phyloP scores from a whole-genome alignment of 2,797 vertebrate species.

The Protonibea diacanthus region DNA sequence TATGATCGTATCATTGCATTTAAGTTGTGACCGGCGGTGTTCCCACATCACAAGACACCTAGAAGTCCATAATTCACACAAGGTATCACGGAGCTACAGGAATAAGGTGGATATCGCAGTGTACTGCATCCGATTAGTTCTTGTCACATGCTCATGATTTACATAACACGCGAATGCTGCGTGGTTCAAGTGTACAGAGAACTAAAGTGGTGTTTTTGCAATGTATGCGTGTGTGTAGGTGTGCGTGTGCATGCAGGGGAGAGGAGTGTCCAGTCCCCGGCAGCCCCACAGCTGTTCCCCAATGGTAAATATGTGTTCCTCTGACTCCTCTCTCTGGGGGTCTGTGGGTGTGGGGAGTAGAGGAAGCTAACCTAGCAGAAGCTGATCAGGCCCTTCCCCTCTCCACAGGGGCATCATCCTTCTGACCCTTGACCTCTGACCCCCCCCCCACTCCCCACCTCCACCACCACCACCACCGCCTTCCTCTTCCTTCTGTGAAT shows the following conservation, averaged over 20 bases:
- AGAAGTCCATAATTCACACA: conserved; percentile 6
- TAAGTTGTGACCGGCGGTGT: not conserved
- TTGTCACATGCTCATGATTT: conserved; percentile 45
- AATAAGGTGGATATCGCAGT: conserved; percentile 18
- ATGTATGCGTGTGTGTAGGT: conserved; percentile 80
- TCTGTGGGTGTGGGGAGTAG: conserved; percentile 79
- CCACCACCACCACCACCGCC: conserved; percentile 24
- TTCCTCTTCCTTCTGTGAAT: conserved; percentile 81
- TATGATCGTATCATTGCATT: conserved; percentile 24
- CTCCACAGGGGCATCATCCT: conserved; percentile 70
- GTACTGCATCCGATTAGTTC: conserved; percentile 27
- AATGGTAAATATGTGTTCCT: conserved; percentile 99
- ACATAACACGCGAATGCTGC: conserved; percentile 46
- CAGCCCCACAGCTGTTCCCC: conserved; percentile 96
- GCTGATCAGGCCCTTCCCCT: conserved; percentile 70
- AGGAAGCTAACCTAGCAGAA: conserved; percentile 78
- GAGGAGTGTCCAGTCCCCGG: conserved; percentile 96
- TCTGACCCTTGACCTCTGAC: conserved; percentile 76
- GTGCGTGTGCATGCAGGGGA: conserved; percentile 93
- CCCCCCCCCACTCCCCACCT: conserved; percentile 39
- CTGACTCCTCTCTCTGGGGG: conserved; percentile 84
- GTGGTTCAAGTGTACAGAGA: conserved; percentile 72
- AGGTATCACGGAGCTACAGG: not conserved
- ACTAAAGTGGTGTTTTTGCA: conserved; percentile 86
- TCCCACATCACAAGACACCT: conserved; percentile 5